Conservation (phyloP, 2,888 invertebrate genomes). For the Tribolium freemani region DNA sequence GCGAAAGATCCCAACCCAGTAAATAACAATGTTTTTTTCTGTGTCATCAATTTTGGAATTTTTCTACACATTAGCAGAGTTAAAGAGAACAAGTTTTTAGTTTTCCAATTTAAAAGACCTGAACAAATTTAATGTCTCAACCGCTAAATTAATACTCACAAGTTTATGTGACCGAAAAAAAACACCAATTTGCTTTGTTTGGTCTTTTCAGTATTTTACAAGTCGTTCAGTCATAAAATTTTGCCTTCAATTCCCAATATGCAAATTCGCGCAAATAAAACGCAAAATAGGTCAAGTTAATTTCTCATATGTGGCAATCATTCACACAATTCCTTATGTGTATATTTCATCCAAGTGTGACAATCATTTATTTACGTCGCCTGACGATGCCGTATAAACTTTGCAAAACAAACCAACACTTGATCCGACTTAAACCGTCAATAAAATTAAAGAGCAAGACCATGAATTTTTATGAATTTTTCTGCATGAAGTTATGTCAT, state of each 20-base stretch:
- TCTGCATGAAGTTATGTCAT: neutral
- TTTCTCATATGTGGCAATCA: slow-evolving; percentile 13
- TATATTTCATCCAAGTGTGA: slow-evolving; percentile 6
- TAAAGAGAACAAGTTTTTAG: too few relatives aligned
- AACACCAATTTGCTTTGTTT: too few relatives aligned
- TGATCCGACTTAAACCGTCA: neutral
- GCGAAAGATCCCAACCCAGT: too few relatives aligned
- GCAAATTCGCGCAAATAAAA: slow-evolving; percentile 12
- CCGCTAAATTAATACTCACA: too few relatives aligned
- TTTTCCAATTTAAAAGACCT: too few relatives aligned
- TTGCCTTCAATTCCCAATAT: neutral
- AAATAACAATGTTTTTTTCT: too few relatives aligned
- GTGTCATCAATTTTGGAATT: too few relatives aligned
- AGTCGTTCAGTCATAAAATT: too few relatives aligned
- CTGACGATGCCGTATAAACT: slow-evolving; percentile 1
- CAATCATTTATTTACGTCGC: neutral
- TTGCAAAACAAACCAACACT: neutral
- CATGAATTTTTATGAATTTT: neutral
- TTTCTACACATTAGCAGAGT: too few relatives aligned
- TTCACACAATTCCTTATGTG: slow-evolving; percentile 3
- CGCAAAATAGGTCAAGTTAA: slow-evolving; percentile 23
- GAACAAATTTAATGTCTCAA: too few relatives aligned
- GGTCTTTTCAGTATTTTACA: too few relatives aligned
- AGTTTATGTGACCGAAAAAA: too few relatives aligned
- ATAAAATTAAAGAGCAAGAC: neutral